Percentiles rank a stretch among this genome's conserved stretches.
Evolutionary conservation across 2,888 invertebrate species (phyloP).

Genomic region (Agrypnus murinus): DNA sequence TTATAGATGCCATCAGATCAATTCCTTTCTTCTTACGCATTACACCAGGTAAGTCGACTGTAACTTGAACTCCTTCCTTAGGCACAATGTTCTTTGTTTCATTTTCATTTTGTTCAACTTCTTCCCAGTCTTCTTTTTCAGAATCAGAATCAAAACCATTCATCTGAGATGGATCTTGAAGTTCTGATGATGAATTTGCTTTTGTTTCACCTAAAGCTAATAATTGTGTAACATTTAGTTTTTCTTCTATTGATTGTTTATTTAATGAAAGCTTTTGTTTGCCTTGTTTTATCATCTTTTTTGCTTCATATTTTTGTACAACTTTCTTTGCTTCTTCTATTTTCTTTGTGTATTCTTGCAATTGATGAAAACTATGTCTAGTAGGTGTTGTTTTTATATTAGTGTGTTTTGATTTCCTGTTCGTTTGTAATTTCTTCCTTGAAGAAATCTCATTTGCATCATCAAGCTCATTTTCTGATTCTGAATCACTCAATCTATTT

Average conservation of each 20-base stretch:
- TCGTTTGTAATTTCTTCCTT: background rate
- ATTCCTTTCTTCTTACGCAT: slow-evolving; percentile 75
- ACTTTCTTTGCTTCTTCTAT: slow-evolving; percentile 77
- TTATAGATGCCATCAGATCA: slow-evolving; percentile 85
- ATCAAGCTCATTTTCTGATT: slow-evolving; percentile 54
- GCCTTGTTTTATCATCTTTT: slow-evolving; percentile 55
- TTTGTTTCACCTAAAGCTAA: slow-evolving; percentile 79
- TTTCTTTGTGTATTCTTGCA: slow-evolving; percentile 76
- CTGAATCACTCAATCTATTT: slow-evolving; percentile 66
- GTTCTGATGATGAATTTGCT: slow-evolving; percentile 46
- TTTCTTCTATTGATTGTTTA: slow-evolving; percentile 59
- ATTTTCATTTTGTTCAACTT: slow-evolving; percentile 76
- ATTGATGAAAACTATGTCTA: slow-evolving; percentile 72
- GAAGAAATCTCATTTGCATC: slow-evolving; percentile 36
- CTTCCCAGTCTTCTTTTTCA: slow-evolving; percentile 84
- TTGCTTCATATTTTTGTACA: slow-evolving; percentile 72
- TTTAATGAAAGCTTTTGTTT: slow-evolving; percentile 38
- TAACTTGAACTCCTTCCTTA: slow-evolving; percentile 84
- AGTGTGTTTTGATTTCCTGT: background rate
- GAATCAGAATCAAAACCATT: slow-evolving; percentile 74
- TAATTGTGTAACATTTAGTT: slow-evolving; percentile 76
- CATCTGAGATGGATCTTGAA: slow-evolving; percentile 56
- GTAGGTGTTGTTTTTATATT: slow-evolving; percentile 13
- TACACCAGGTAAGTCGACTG: slow-evolving; percentile 78
- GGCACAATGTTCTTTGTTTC: slow-evolving; percentile 73